A percentile compares a stretch with the other conserved stretches of the same genome.
Evolutionary conservation across 2,113 vertebrate genomes (phyloP).

Genomic region (Antechinus stuartii): DNA sequence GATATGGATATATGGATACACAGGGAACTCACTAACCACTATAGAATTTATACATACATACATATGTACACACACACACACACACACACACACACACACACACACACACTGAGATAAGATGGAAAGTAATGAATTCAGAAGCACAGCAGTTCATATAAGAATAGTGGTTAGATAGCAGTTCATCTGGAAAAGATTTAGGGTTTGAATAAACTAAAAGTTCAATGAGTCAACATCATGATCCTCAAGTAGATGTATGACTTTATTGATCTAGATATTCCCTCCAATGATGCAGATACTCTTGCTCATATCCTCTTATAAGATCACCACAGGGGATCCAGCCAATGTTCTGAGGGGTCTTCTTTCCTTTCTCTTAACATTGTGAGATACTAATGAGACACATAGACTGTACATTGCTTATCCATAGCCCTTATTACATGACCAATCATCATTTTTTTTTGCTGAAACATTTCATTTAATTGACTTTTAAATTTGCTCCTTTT

Average conservation of each 20-base stretch:
- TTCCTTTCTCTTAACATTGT: background rate
- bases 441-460: background rate
- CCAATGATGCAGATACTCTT: background rate
- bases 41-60: background rate
- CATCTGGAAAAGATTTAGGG: background rate
- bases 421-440: background rate
- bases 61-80: background rate
- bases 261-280: background rate
- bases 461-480: background rate
- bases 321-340: background rate
- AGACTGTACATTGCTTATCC: background rate
- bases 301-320: background rate
- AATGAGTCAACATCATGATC: background rate
- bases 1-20: background rate
- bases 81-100: background rate
- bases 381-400: background rate
- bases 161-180: background rate
- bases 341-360: background rate
- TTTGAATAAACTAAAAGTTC: background rate
- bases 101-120: background rate
- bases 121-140: background rate
- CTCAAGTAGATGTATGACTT: background rate
- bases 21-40: background rate
- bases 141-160: background rate
- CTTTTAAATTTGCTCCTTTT: background rate